These are phyloP conservation scores for Tetramorium parvispinum DNA, from an alignment of 1,140 invertebrate genomes.

Conservation along the genomic window DNA sequence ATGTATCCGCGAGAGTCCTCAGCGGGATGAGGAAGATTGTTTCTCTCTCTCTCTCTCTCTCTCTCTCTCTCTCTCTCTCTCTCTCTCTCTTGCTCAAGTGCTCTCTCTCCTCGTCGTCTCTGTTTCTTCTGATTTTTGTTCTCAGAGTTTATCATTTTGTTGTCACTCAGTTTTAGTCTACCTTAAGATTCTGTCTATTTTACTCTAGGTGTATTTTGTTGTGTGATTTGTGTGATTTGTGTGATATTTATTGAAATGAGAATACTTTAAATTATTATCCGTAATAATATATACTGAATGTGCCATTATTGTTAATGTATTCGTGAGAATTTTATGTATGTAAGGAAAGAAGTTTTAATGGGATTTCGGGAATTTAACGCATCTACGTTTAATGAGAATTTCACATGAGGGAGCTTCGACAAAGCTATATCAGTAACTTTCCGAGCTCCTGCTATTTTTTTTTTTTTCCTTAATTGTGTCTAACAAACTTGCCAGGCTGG, in stretches of 20 bases:
- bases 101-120: neutral
- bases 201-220: neutral
- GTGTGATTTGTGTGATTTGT: too few species aligned
- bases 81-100: too few species aligned
- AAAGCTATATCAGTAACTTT: neutral
- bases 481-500: constrained; percentile 46
- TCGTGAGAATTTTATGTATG: neutral
- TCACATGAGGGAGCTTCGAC: neutral
- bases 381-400: neutral
- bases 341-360: neutral
- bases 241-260: neutral
- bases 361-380: neutral
- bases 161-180: neutral
- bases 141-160: too few species aligned
- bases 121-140: neutral
- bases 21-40: neutral
- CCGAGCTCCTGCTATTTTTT: neutral
- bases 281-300: neutral
- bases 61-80: too few species aligned
- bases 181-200: neutral
- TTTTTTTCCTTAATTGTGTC: constrained; percentile 1
- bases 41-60: neutral
- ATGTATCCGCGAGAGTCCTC: constrained; percentile 73
- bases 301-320: neutral
- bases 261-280: constrained; percentile 4